Evolutionary conservation across 2,888 invertebrate species (phyloP), one percentile per base, ranked within the genome.

Genomic region (Julus scanicus): DNA sequence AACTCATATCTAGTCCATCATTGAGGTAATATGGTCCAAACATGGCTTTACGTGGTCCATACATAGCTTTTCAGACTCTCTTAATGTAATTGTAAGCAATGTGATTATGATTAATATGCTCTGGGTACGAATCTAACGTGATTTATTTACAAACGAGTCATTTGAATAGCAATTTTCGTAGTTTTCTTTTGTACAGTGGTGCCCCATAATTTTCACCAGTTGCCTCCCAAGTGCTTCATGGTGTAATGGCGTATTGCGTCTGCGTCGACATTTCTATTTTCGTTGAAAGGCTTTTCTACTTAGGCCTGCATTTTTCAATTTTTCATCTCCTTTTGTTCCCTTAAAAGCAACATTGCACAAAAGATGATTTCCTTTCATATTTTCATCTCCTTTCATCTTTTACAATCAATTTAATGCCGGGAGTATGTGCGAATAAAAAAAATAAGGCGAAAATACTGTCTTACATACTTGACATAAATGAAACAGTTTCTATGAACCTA

Each of bases 331-430:
- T 63, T 63, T 63, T 63, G 63, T 63, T 63, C 63, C 63, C 63
- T 63, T 63, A 63, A 63, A 63, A 63, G 63, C 63, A 63, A 63
- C 63, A 20, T 63, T 20, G 63, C 63, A 63, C 63, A 63, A 63
- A 63, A 63, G 63, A 63, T 63, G 63, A 63, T 63, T 63, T 63
- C 63, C 63, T 63, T 63, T 63, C 63, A 63, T 63, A 63, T 63
- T 63, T 63, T 63, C 63, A 63, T 63, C 63, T 63, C 63, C 63
- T 63, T 63, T 63, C 63, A 63, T 63, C 63, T 63, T 63, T 63
- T 63, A 63, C 63, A 63, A 63, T 63, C 63, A 63, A 63, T 63
- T 63, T 63, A 63, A 63, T 63, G 63, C 63, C 63, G 63, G 63
- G 63, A 63, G 20, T 63, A 63, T 53, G 53, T 53, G 53, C 53